These are phyloP conservation scores for Limnephilus auricula DNA, from an alignment of 2,888 invertebrate genomes.

Conservation along the genomic window DNA sequence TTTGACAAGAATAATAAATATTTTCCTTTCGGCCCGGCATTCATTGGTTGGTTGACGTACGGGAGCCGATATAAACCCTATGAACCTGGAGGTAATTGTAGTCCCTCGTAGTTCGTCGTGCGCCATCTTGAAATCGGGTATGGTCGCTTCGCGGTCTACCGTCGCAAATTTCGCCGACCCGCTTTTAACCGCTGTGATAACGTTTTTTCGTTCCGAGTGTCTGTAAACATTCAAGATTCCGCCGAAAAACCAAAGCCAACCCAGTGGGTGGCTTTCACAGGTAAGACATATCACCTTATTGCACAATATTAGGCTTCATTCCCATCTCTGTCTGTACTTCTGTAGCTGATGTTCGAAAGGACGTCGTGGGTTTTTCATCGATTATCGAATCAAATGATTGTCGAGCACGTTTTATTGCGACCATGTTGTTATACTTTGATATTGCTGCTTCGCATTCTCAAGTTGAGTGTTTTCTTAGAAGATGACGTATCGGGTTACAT, in stretches of 20 bases:
- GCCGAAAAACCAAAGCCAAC: constrained; percentile 87
- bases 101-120: constrained; percentile 37
- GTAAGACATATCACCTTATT: constrained; percentile 72
- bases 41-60: background rate
- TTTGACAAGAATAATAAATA: background rate
- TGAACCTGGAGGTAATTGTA: background rate
- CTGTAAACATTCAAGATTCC: constrained; percentile 88
- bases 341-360: background rate
- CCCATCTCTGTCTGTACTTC: constrained; percentile 21
- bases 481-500: constrained; percentile 41
- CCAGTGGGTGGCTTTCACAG: constrained; percentile 89
- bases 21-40: background rate
- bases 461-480: constrained; percentile 18
- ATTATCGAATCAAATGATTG: constrained; percentile 14
- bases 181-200: constrained; percentile 70
- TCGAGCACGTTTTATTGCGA: background rate
- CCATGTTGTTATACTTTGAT: background rate
- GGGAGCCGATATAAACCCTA: background rate
- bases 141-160: constrained; percentile 56
- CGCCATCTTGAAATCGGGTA: constrained; percentile 60
- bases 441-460: background rate
- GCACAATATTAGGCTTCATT: constrained; percentile 29
- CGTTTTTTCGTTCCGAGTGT: constrained; percentile 78
- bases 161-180: constrained; percentile 52
- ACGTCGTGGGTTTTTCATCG: constrained; percentile 26